Conservation (phyloP, 2,888 invertebrate species). For the Epicampocera succincta region DNA sequence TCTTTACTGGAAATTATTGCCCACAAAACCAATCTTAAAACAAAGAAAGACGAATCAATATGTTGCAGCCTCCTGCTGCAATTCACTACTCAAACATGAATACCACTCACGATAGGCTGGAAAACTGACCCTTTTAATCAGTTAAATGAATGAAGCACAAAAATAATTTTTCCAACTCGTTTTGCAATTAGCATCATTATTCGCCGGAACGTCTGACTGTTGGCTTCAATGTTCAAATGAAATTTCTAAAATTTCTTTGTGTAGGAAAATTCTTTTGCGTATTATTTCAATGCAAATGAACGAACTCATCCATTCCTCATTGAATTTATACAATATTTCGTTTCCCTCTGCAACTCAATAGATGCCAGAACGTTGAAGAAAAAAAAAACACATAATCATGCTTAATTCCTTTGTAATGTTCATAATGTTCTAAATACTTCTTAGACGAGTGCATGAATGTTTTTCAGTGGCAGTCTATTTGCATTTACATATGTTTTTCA, state of each 20-base stretch:
- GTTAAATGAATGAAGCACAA: slow-evolving; percentile 19
- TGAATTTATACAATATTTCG: slow-evolving; percentile 61
- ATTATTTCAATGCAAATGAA: slow-evolving; percentile 56
- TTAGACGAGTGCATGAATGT: slow-evolving; percentile 42
- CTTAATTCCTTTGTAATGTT: slow-evolving; percentile 61
- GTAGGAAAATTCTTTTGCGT: slow-evolving; percentile 57
- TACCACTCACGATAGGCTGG: neutral
- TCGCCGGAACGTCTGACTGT: slow-evolving; percentile 17
- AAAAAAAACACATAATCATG: slow-evolving; percentile 22
- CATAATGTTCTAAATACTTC: slow-evolving; percentile 59
- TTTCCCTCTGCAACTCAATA: slow-evolving; percentile 44
- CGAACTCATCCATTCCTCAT: slow-evolving; percentile 57
- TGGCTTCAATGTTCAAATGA: slow-evolving; percentile 9
- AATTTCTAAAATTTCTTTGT: slow-evolving; percentile 58
- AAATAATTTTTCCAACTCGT: slow-evolving; percentile 50
- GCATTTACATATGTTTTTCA: slow-evolving; percentile 32
- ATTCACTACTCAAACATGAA: neutral
- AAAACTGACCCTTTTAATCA: slow-evolving; percentile 48
- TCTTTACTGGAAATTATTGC: too few species aligned
- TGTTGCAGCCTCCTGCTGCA: neutral
- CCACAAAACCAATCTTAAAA: neutral
- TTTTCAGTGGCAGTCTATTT: slow-evolving; percentile 52
- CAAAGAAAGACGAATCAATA: neutral
- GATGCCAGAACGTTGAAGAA: neutral
- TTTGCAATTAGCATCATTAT: slow-evolving; percentile 63